Evolutionary conservation across 2,888 invertebrate species (phyloP), one percentile per base, ranked within the genome.

Genomic region (Peribatodes rhomboidaria): DNA sequence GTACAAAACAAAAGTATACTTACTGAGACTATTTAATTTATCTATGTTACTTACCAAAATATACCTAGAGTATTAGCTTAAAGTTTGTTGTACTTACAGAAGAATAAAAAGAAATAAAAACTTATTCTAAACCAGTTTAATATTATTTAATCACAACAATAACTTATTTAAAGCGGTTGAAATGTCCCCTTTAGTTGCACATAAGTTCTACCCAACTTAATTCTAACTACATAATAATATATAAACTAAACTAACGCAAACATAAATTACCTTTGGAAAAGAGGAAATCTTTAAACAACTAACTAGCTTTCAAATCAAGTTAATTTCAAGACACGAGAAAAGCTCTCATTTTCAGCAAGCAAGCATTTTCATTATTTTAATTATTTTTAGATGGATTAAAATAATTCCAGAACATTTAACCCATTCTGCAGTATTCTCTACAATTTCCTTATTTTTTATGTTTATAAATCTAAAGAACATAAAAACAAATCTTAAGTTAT

Each of bases 141-240:
- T 70, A 76, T 73, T 73, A 75, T 75, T 80, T 83, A 86, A 85
- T 87, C 84, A 87, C 86, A 88, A 86, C 82, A 83, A 82, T 56
- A 57, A 65, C 22, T 52, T 53, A 58, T 49, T 61, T 83, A 81
- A 82, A 39, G 39, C 55, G 59, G 49, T 47, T 82, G 81, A 84
- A 77, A 67, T 27, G 69, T 10, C 59, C 47, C 65, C 52, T 53
- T 65, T 50, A 35, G 35, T 35, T 27, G 61, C 27, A 44, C 14
- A 46, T 47, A 39, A 50, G n/a, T 31, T 42, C 18, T 35, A 55
- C 42, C 31, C 13, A 14, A 33, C 44, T 42, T 31, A 41, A 42
- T 20, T 50, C 20, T 50, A 50, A 35, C 7, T 50, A 50, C 13
- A 46, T 37, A 52, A 33, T n/a, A n/a, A n/a, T n/a, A n/a, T n/a